Conservation (phyloP, 2,797 vertebrate genomes). For the Cygnus olor region DNA sequence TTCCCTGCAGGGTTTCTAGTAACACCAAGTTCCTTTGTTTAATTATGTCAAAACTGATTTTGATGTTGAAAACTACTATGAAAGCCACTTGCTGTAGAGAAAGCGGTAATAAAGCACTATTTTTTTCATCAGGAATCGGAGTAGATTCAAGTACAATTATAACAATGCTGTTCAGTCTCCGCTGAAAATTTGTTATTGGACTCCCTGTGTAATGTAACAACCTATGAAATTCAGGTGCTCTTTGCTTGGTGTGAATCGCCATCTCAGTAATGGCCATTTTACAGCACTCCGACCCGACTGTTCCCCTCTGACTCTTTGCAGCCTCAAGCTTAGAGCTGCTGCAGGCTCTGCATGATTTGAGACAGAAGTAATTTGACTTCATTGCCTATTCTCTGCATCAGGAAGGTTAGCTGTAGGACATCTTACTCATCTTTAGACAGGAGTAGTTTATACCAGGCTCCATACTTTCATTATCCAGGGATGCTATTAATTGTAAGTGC, state of each 20-base stretch:
- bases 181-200: background rate
- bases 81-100: background rate
- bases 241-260: background rate
- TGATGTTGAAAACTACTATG: background rate
- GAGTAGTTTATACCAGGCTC: background rate
- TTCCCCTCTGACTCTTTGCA: background rate
- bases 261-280: background rate
- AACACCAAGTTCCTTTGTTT: background rate
- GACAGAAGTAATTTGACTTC: background rate
- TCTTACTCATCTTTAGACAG: background rate
- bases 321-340: background rate
- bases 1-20: background rate
- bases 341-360: background rate
- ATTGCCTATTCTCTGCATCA: accelerated
- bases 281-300: background rate
- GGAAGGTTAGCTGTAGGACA: background rate
- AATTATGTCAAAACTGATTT: background rate
- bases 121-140: background rate
- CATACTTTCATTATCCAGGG: background rate
- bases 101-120: background rate
- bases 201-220: background rate
- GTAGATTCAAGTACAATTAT: background rate
- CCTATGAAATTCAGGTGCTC: background rate
- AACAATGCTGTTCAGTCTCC: background rate
- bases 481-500: background rate